Percentiles rank a stretch among this genome's conserved stretches.
Evolutionary conservation across 2,113 vertebrate genomes (phyloP).

Genomic region (Lasiurus cinereus): DNA sequence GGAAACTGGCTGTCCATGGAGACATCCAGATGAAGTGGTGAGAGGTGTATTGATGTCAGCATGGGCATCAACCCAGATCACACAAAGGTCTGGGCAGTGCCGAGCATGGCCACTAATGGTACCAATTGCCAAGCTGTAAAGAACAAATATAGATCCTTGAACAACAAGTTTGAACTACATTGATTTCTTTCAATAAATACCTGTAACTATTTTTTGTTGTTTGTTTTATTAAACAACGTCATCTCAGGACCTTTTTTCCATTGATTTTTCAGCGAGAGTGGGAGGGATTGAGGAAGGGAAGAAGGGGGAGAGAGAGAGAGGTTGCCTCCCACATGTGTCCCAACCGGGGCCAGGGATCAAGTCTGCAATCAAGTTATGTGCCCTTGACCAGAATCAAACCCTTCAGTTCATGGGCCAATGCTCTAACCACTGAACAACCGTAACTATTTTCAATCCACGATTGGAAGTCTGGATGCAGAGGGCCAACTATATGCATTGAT

Average conservation of each 20-base stretch:
- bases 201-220: neutral
- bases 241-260: too few species aligned
- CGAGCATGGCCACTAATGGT: constrained; percentile 94
- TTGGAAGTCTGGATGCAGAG: neutral
- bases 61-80: constrained; percentile 99
- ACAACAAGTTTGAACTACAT: neutral
- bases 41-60: constrained; percentile 97
- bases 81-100: constrained; percentile 94
- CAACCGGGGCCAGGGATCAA: too few species aligned
- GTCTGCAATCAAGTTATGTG: too few species aligned
- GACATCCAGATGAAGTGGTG: constrained; percentile 94
- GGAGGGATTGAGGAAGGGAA: too few species aligned
- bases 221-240: too few species aligned
- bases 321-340: too few species aligned
- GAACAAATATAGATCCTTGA: constrained; percentile 57
- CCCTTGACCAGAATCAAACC: too few species aligned
- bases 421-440: too few species aligned
- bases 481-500: neutral
- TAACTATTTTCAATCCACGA: neutral
- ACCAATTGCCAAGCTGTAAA: constrained; percentile 94
- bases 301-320: too few species aligned
- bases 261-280: too few species aligned
- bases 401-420: too few species aligned
- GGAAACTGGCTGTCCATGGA: constrained; percentile 96
- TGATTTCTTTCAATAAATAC: neutral